Evolutionary conservation across 1,140 invertebrate species (phyloP).

Genomic region (Drosophila leontia): DNA sequence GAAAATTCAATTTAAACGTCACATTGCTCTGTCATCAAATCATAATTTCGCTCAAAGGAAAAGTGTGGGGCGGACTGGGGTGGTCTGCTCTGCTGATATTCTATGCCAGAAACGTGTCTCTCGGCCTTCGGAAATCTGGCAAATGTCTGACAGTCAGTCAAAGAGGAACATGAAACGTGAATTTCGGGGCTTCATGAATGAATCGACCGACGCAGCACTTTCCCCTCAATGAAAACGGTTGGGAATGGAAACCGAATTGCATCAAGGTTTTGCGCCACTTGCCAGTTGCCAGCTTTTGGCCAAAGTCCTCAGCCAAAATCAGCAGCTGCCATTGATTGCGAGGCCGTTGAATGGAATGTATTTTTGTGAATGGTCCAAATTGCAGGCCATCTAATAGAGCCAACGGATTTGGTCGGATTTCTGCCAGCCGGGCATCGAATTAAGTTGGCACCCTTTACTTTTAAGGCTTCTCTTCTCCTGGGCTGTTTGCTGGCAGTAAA

Average conservation of each 20-base stretch:
- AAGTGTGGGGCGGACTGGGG: background rate
- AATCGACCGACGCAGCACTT: conserved; percentile 42
- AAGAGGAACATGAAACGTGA: conserved; percentile 18
- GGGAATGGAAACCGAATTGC: conserved; percentile 46
- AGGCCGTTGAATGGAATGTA: conserved; percentile 34
- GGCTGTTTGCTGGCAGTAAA: background rate
- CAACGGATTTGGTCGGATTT: conserved; percentile 43
- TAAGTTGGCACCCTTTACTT: conserved; percentile 27
- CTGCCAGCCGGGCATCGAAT: conserved; percentile 37
- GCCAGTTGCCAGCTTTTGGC: conserved; percentile 34
- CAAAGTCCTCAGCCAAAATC: conserved; percentile 21
- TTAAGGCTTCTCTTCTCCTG: background rate
- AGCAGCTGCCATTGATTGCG: conserved; percentile 65
- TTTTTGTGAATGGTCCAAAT: conserved; percentile 54
- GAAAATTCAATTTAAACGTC: conserved; percentile 74
- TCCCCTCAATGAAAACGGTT: conserved; percentile 37
- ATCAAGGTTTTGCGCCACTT: conserved; percentile 40
- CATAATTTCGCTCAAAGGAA: conserved; percentile 47
- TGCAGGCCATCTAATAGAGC: conserved; percentile 46
- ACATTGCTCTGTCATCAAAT: conserved; percentile 53
- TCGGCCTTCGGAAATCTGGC: conserved; percentile 60
- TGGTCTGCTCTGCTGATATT: conserved; percentile 45
- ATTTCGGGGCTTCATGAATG: conserved; percentile 52
- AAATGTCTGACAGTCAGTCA: conserved; percentile 68
- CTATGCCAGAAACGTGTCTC: conserved; percentile 73